Conservation (phyloP, 2,113 vertebrate genomes). For the Tapirus terrestris region DNA sequence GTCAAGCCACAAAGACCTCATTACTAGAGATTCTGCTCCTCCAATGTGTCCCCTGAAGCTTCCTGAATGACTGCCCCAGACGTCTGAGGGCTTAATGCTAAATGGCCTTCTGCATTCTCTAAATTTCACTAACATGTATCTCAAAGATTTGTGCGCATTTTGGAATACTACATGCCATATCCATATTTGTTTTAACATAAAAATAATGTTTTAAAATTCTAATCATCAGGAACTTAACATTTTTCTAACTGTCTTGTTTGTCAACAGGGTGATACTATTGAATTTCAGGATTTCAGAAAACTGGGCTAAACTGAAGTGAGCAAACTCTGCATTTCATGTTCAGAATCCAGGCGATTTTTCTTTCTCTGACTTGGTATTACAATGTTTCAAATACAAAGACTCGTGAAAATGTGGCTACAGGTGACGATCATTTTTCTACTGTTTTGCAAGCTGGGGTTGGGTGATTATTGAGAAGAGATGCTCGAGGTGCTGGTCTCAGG, state of each 20-base stretch:
- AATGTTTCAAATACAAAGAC: neutral
- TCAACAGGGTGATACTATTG: neutral
- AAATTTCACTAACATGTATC: neutral
- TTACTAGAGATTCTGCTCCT: neutral
- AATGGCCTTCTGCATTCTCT: neutral
- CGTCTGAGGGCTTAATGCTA: neutral
- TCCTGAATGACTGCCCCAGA: neutral
- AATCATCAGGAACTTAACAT: neutral
- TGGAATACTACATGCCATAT: neutral
- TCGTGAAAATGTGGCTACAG: neutral
- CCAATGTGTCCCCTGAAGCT: neutral
- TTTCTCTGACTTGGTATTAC: neutral
- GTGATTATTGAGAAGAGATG: neutral
- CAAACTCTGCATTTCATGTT: neutral
- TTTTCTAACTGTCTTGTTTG: neutral
- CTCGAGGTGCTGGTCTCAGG: neutral
- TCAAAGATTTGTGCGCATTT: neutral
- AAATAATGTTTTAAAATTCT: neutral
- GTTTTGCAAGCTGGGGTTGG: neutral
- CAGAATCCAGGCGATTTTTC: neutral
- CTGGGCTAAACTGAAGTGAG: neutral
- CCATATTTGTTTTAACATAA: neutral
- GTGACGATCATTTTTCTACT: neutral
- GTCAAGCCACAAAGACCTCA: neutral
- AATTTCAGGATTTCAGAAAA: constrained; percentile 7